These are phyloP conservation scores for Fopius arisanus DNA, from an alignment of 1,140 invertebrate species.

Conservation along the genomic window DNA sequence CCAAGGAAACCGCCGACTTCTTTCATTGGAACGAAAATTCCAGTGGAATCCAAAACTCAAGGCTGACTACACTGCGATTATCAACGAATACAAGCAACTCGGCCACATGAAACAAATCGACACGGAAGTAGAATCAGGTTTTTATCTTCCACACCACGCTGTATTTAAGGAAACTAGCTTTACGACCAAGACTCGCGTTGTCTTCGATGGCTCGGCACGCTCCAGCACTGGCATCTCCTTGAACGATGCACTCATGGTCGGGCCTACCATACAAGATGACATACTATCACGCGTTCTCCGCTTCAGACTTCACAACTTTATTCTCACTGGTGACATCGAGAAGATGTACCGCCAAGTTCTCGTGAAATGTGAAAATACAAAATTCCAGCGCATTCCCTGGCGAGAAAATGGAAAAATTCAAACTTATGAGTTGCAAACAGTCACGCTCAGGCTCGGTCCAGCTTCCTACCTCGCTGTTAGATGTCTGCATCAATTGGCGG, in stretches of 20 bases:
- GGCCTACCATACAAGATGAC: constrained; percentile 44
- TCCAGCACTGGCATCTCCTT: constrained; percentile 36
- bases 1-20: constrained; percentile 21
- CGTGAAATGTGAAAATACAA: constrained; percentile 41
- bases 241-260: constrained; percentile 41
- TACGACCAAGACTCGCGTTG: constrained; percentile 23
- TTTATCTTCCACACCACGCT: constrained; percentile 32
- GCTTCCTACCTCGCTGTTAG: constrained; percentile 48
- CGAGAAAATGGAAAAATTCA: constrained; percentile 12
- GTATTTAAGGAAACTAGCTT: constrained; percentile 22
- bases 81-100: constrained; percentile 41
- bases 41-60: constrained; percentile 24
- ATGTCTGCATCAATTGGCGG: constrained; percentile 45
- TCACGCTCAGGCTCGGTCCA: constrained; percentile 38
- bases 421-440: constrained; percentile 42
- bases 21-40: constrained; percentile 31
- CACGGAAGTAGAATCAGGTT: not conserved
- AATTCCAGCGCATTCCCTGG: constrained; percentile 54
- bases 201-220: constrained; percentile 24
- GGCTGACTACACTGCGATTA: constrained; percentile 25
- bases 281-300: constrained; percentile 43
- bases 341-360: constrained; percentile 57
- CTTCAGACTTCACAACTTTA: constrained; percentile 45
- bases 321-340: constrained; percentile 51
- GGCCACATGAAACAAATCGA: constrained; percentile 33